Evolutionary conservation across 1,140 invertebrate genomes (phyloP).

Genomic region (Drosophila pachea): DNA sequence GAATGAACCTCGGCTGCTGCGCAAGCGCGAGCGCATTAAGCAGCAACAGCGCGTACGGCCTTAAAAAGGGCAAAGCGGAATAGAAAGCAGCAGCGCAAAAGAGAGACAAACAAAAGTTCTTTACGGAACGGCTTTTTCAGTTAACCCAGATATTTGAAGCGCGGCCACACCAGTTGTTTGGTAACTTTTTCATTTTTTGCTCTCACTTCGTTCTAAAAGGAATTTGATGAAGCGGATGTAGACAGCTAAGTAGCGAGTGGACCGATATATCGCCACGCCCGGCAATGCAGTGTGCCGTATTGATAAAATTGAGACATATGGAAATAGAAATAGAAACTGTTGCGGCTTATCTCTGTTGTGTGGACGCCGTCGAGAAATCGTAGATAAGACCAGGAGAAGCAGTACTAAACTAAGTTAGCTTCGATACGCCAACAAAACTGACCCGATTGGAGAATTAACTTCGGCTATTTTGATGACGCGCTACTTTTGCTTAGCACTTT

Average conservation of each 20-base stretch:
- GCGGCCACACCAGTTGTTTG: conserved; percentile 31
- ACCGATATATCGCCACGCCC: conserved; percentile 28
- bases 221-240: conserved; percentile 60
- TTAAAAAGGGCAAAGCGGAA: conserved; percentile 61
- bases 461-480: conserved; percentile 27
- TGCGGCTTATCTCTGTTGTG: conserved; percentile 22
- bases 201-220: conserved; percentile 12
- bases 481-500: conserved; percentile 40
- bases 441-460: conserved; percentile 32
- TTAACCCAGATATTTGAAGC: conserved; percentile 42
- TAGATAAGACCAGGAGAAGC: conserved; percentile 17
- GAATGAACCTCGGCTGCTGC: conserved; percentile 62
- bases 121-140: conserved; percentile 42
- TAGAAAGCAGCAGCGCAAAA: conserved; percentile 65
- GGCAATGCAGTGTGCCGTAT: conserved; percentile 27
- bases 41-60: conserved; percentile 16
- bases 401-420: neutral
- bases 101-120: conserved; percentile 30
- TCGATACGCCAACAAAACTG: conserved; percentile 9
- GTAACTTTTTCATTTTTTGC: conserved; percentile 17
- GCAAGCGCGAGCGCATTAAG: conserved; percentile 46
- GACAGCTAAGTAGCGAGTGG: conserved; percentile 14
- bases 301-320: conserved; percentile 56
- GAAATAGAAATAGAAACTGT: conserved; percentile 44
- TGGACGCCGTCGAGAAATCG: conserved; percentile 18